Conservation (phyloP, 2,113 vertebrate genomes). For the Xenus cinereus region DNA sequence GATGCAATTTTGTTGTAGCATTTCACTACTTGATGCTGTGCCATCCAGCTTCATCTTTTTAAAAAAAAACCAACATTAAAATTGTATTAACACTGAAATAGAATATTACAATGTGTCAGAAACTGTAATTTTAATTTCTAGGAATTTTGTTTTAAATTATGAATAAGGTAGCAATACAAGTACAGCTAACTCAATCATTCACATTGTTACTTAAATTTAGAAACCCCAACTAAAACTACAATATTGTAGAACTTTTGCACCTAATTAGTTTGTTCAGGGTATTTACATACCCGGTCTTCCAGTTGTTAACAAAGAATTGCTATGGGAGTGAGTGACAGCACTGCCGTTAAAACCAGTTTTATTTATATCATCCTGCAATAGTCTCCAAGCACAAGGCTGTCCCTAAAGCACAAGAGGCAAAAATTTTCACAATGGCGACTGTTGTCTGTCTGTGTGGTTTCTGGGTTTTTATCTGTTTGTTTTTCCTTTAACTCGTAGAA, state of each 20-base stretch:
- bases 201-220: not conserved
- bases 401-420: not conserved
- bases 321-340: not conserved
- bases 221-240: not conserved
- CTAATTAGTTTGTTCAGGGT: not conserved
- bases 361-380: not conserved
- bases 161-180: not conserved
- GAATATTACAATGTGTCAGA: not conserved
- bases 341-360: not conserved
- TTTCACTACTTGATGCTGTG: not conserved
- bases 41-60: conserved; percentile 11
- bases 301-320: not conserved
- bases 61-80: conserved; percentile 28
- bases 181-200: conserved; percentile 4
- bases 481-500: conserved; percentile 80
- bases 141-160: conserved; percentile 10
- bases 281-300: not conserved
- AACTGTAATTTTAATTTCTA: not conserved
- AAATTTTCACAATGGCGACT: not conserved
- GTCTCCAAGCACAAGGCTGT: not conserved
- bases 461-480: conserved; percentile 50
- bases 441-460: conserved; percentile 13
- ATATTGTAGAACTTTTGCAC: not conserved
- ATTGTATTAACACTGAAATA: not conserved
- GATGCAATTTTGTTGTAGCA: conserved; percentile 16